Conservation (phyloP, 2,797 vertebrate genomes). For the Apogon talboti region DNA sequence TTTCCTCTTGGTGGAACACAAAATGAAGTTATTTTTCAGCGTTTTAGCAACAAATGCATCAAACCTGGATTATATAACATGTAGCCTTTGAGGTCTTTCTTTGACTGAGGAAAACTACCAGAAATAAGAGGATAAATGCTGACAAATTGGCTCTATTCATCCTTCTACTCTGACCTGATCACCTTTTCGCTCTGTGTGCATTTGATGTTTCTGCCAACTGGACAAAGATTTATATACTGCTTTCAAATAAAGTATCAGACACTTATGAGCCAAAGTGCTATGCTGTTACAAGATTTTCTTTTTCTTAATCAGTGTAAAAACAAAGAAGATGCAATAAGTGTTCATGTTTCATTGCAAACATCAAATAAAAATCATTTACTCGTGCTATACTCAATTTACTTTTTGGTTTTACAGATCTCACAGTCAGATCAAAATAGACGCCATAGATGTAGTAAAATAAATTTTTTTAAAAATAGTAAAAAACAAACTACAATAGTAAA, state of each 20-base stretch:
- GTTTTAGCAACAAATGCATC: conserved; percentile 25
- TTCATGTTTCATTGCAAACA: no score
- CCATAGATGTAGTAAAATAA: no score
- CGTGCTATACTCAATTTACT: no score
- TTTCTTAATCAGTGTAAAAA: conserved; percentile 51
- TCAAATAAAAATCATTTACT: no score
- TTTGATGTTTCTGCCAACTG: conserved; percentile 9
- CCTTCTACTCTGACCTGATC: conserved; percentile 26
- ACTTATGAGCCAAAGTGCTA: conserved; percentile 17
- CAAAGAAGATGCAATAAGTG: conserved; percentile 32
- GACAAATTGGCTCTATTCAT: conserved; percentile 30
- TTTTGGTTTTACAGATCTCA: no score
- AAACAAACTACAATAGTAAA: no score
- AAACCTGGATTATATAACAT: conserved; percentile 10
- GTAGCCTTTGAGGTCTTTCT: conserved; percentile 9
- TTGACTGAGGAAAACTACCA: conserved; percentile 1
- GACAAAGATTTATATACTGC: conserved; percentile 27
- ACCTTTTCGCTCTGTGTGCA: conserved; percentile 15
- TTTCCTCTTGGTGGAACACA: background rate
- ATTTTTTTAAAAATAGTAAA: no score
- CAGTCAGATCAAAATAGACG: no score
- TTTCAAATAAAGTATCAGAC: conserved; percentile 34
- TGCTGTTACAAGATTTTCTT: background rate
- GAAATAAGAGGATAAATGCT: conserved; percentile 14
- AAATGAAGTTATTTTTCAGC: conserved; percentile 6